Percentiles rank a stretch among this genome's conserved stretches.
Evolutionary conservation across 2,888 invertebrate genomes (phyloP).

Genomic region (Agonum fuliginosum): DNA sequence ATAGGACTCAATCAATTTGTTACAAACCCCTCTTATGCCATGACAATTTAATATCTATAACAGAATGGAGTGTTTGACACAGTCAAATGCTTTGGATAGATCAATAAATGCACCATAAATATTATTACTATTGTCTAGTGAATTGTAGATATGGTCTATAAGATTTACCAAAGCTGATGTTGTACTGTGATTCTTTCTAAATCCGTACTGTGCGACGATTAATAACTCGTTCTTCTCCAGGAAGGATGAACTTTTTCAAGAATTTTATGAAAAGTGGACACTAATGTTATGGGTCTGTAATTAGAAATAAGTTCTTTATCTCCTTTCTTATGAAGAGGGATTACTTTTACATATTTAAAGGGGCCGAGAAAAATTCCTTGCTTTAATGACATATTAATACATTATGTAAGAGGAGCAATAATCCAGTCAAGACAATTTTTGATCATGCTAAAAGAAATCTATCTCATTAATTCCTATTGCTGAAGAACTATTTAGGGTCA

Average conservation of each 20-base stretch:
- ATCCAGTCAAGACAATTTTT: background rate
- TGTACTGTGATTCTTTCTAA: background rate
- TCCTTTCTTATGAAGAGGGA: background rate
- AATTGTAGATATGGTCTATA: too few species aligned
- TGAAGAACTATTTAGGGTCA: conserved; percentile 5
- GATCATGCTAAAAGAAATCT: background rate
- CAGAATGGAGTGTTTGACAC: background rate
- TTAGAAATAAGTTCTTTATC: background rate
- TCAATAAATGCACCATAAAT: background rate
- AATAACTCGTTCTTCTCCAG: conserved; percentile 1
- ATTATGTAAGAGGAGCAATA: background rate
- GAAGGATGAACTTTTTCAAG: conserved; percentile 8
- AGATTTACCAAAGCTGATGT: too few species aligned
- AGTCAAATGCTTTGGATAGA: background rate
- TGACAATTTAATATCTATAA: background rate
- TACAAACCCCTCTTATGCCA: background rate
- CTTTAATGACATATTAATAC: background rate
- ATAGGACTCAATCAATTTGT: background rate
- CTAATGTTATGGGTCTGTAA: background rate
- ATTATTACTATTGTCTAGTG: too few species aligned
- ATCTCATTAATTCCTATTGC: background rate
- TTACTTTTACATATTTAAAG: conserved; percentile 5
- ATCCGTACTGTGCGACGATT: background rate
- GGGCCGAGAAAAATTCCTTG: background rate
- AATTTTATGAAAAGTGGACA: background rate